Conservation (phyloP, 2,888 invertebrate species). For the Acrobasis consociella region DNA sequence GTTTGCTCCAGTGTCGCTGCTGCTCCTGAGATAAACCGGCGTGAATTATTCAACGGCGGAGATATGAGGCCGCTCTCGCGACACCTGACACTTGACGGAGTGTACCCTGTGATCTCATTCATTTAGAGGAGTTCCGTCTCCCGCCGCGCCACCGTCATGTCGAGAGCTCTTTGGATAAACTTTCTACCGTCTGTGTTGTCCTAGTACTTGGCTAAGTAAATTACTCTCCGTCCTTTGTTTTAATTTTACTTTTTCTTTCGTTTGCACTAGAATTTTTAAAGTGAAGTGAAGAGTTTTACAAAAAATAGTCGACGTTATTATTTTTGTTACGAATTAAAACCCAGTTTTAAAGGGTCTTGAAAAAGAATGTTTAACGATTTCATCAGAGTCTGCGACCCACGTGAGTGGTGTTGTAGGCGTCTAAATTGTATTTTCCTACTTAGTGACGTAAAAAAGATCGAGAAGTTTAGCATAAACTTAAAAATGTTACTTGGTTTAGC, state of each 20-base stretch:
- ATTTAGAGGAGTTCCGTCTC: slow-evolving; percentile 11
- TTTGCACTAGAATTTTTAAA: too few species aligned
- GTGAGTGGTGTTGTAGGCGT: too few species aligned
- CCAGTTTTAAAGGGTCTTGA: too few species aligned
- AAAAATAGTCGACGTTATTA: too few species aligned
- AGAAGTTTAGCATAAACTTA: too few species aligned
- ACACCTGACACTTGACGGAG: slow-evolving; percentile 20
- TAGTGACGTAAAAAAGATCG: too few species aligned
- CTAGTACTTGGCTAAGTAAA: slow-evolving; percentile 18
- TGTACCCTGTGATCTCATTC: slow-evolving; percentile 19
- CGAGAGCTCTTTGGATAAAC: slow-evolving; percentile 14
- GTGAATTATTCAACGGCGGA: slow-evolving; percentile 14
- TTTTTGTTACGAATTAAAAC: too few species aligned
- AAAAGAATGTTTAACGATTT: too few species aligned
- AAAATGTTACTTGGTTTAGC: too few species aligned
- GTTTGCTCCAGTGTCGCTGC: not conserved
- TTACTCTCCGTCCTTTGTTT: slow-evolving; percentile 2
- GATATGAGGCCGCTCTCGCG: slow-evolving; percentile 9
- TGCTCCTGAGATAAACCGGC: not conserved
- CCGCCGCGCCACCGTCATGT: slow-evolving; percentile 1
- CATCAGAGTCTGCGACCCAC: too few species aligned
- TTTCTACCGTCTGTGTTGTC: slow-evolving; percentile 13
- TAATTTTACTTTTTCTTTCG: not conserved
- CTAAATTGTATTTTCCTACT: too few species aligned
- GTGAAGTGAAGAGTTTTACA: too few species aligned